Evolutionary conservation across 2,797 vertebrate species (phyloP).

Genomic region (Cirrhinus mrigala): DNA sequence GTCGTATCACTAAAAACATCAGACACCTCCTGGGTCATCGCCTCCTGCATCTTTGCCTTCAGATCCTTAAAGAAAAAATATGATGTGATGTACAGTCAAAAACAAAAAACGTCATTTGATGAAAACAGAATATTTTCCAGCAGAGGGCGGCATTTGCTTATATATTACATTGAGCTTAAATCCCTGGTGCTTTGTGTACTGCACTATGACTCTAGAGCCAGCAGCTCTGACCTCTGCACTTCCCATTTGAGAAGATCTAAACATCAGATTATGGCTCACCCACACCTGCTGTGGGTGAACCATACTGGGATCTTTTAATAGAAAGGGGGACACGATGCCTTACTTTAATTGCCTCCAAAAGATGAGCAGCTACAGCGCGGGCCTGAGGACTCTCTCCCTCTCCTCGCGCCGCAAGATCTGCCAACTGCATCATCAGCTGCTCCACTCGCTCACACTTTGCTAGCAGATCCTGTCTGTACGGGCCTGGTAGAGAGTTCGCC

Average conservation of each 20-base stretch:
- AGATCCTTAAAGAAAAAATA: slow-evolving; percentile 83
- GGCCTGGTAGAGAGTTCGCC: slow-evolving; percentile 92
- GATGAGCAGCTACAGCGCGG: slow-evolving; percentile 88
- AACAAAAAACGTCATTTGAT: not conserved
- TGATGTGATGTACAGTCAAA: not conserved
- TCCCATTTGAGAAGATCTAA: slow-evolving; percentile 28
- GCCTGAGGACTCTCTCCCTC: slow-evolving; percentile 94
- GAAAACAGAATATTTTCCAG: not conserved
- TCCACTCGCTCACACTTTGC: slow-evolving; percentile 94
- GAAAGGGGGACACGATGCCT: slow-evolving; percentile 21
- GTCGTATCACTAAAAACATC: slow-evolving; percentile 98
- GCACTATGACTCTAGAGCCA: not conserved
- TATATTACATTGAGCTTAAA: not conserved
- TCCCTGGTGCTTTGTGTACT: not conserved
- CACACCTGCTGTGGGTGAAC: slow-evolving; percentile 3
- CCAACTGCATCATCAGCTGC: slow-evolving; percentile 88
- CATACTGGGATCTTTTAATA: not conserved
- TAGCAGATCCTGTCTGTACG: slow-evolving; percentile 92
- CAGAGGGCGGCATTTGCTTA: not conserved
- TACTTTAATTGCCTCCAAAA: slow-evolving; percentile 95
- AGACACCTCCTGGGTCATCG: slow-evolving; percentile 98
- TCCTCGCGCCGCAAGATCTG: slow-evolving; percentile 89
- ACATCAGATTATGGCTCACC: slow-evolving; percentile 22
- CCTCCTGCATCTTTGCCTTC: slow-evolving; percentile 95
- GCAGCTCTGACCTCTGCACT: slow-evolving; percentile 28